Base-by-base conservation (phyloP, 2,113 vertebrate genomes). In the Microcebus lehilahytsara region DNA sequence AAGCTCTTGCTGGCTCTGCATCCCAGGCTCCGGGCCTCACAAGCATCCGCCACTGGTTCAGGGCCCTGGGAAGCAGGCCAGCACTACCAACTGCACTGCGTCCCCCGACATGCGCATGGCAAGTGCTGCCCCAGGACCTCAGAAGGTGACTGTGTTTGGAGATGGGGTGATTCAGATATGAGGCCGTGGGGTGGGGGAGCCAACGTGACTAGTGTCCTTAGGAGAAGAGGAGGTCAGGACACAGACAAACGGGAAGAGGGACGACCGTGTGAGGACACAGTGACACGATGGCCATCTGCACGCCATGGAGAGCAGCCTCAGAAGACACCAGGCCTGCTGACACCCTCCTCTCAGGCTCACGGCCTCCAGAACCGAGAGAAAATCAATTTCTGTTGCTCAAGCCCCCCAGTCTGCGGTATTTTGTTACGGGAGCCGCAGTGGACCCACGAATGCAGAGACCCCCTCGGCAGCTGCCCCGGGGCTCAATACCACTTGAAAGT, bases 141-240 rank as follows among this genome's bases (percentile, higher is more conserved):
- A n/a, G 32, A n/a, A 60, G 25, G 51, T 5, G 51, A 12, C 64
- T 25, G 16, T 42, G 17, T 58, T 42, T 53, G 27, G 49, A 81
- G 51, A 71, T 11, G n/a, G 27, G 64, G 62, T 20, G 42, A 23
- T 85, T 66, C 64, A 66, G 81, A 30, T 66, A 66, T 27, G 37
- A 71, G 51, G 37, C 72, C 78, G 5, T 56, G 53, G 53, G 53
- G 17, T 5, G 53, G 53, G 53, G 53, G 5, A 56, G 17, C 53
- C 67, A 72, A 60, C 40, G 37, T 60, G 14, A 60, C 30, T 11
- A 9, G 17, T 83, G 32, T 46, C 66, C 66, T 85, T 32, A 37
- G 49, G 40, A 72, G 56, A 84, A 34, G 46, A 67, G n/a, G 60
- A 78, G 46, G 78, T 90, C 40, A 42, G 51, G 77, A 81, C n/a